Base-by-base conservation (phyloP, 2,113 vertebrate species). In the Pholis gunnellus region DNA sequence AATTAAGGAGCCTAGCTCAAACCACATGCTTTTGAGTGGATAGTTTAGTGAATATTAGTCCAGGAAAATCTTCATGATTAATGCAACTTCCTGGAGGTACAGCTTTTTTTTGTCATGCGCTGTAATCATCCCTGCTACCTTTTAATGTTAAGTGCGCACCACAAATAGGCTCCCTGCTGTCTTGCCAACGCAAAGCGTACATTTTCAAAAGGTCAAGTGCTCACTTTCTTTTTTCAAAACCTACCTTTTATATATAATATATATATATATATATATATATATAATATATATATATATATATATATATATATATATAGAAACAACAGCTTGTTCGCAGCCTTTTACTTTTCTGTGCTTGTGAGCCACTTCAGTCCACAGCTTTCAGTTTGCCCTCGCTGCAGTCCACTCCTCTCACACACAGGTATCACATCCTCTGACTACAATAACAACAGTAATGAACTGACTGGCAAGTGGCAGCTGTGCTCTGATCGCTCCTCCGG, bases 401-500 rank as follows among this genome's bases (percentile, higher is more conserved):
- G 57, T 70, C 60, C 42, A 5, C 38, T 48, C 42, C 46, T 61
- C 64, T 14, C 77, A 72, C 48, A 10, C 48, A 10, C 75, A 83
- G 85, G 64, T 60, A 72, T 73, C 61, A 25, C 72, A 66, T 79
- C 81, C 75, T 50, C 44, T 2, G 7, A 85, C 89, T 50, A 70
- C 86, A 84, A 86, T 72, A 87, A 86, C 76, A 75, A 25, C 74
- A 22, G 75, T 78, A 92, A 90, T 89, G 84, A 92, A 89, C 85
- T 72, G 79, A 84, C 79, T 78, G 83, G 75, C 69, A 87, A 84
- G 87, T 79, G 82, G 85, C 85, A 83, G 86, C 87, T 82, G 84
- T 40, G 40, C 80, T 85, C 78, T 82, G 85, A 75, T 84, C 75
- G 10, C 80, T 57, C 65, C 72, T 40, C 75, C 22, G 79, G 56